Evolutionary conservation across 2,888 invertebrate species (phyloP).

Genomic region (Luperina nickerlii): DNA sequence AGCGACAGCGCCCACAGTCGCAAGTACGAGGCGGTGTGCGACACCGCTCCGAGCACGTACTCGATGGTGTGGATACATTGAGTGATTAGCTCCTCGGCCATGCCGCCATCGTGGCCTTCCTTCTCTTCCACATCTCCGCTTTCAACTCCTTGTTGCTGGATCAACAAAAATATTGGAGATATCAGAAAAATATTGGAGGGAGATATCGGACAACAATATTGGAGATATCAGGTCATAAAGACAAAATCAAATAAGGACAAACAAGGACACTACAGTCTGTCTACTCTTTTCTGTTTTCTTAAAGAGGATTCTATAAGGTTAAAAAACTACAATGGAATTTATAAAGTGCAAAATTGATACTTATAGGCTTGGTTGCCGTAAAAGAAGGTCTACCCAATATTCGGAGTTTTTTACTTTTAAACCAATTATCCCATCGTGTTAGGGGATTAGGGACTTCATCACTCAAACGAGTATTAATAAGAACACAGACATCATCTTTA

Average conservation of each 20-base stretch:
- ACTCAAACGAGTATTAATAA: neutral
- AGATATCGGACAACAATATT: no score
- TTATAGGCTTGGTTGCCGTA: neutral
- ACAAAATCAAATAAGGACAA: neutral
- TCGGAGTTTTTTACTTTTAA: neutral
- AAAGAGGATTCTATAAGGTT: neutral
- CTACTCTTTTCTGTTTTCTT: neutral
- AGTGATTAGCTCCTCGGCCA: conserved; percentile 94
- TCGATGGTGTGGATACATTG: conserved; percentile 97
- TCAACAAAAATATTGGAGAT: neutral
- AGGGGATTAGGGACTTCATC: neutral
- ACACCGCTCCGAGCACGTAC: conserved; percentile 96
- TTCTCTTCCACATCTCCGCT: conserved; percentile 76
- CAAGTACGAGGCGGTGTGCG: conserved; percentile 97
- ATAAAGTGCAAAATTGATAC: neutral
- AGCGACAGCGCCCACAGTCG: conserved; percentile 97
- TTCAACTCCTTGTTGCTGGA: conserved; percentile 82
- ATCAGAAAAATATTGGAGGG: neutral
- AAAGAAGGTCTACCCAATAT: neutral
- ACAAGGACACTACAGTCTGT: neutral
- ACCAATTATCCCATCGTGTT: neutral
- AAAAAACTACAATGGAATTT: neutral
- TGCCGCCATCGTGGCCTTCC: conserved; percentile 85
- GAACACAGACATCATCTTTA: neutral
- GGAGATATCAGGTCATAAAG: neutral